These are phyloP conservation scores for Deilephila elpenor DNA, from an alignment of 2,888 invertebrate genomes.

Conservation along the genomic window DNA sequence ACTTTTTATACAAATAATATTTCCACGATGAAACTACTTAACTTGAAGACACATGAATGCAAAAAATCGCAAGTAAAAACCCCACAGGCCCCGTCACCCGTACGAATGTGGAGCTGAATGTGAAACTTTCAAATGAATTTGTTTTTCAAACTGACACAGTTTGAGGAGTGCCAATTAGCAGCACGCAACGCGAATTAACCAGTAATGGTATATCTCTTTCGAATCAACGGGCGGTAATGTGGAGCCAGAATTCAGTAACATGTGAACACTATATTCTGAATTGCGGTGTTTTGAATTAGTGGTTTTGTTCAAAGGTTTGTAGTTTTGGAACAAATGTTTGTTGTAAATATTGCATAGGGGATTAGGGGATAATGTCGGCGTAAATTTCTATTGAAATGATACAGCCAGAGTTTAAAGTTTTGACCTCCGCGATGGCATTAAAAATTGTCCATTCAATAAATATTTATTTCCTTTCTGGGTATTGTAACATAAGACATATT, in stretches of 20 bases:
- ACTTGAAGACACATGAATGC: background rate
- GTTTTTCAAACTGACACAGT: constrained; percentile 9
- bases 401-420: too few species aligned
- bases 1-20: too few species aligned
- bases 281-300: background rate
- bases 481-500: too few species aligned
- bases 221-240: background rate
- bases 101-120: background rate
- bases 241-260: constrained; percentile 4
- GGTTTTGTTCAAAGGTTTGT: background rate
- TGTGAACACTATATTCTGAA: background rate
- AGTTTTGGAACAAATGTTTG: background rate
- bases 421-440: too few species aligned
- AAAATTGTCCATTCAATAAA: too few species aligned
- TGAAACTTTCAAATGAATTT: constrained; percentile 10
- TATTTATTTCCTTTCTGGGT: too few species aligned
- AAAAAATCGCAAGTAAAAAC: background rate
- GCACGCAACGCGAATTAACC: background rate
- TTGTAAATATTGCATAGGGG: too few species aligned
- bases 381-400: too few species aligned
- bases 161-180: constrained; percentile 24
- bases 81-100: background rate
- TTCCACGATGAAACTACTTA: background rate
- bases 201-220: constrained; percentile 1
- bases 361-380: too few species aligned